Evolutionary conservation across 2,113 vertebrate species (phyloP).

Genomic region (Raphicerus campestris): DNA sequence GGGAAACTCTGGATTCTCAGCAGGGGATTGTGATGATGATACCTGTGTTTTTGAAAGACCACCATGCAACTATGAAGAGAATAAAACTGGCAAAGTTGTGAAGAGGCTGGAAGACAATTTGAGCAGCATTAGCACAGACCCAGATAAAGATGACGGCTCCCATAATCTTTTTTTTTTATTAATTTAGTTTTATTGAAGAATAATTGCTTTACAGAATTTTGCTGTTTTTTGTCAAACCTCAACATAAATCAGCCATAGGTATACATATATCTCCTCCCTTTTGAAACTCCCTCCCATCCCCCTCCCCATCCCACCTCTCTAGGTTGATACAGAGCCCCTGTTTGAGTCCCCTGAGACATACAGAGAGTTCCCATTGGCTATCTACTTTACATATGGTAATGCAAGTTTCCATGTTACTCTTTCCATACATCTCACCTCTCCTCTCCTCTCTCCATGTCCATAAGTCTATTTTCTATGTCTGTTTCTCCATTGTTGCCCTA

Average conservation of each 20-base stretch:
- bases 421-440: not conserved
- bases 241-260: not conserved
- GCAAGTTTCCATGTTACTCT: not conserved
- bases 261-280: not conserved
- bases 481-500: not conserved
- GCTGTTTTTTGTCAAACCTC: not conserved
- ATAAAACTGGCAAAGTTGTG: not conserved
- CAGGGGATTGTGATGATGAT: not conserved
- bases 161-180: not conserved
- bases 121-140: too few relatives aligned
- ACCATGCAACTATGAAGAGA: fast-evolving
- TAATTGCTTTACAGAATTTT: not conserved
- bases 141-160: not conserved
- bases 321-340: not conserved
- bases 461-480: not conserved
- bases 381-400: not conserved
- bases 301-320: not conserved
- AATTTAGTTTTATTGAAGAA: not conserved
- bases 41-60: not conserved
- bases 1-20: not conserved
- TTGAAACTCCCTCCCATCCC: not conserved
- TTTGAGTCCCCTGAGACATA: not conserved
- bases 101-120: not conserved
- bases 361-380: not conserved
- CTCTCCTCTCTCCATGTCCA: not conserved